phyloP scores from a whole-genome alignment of 2,113 vertebrate genomes.

The Ascaphus truei region DNA sequence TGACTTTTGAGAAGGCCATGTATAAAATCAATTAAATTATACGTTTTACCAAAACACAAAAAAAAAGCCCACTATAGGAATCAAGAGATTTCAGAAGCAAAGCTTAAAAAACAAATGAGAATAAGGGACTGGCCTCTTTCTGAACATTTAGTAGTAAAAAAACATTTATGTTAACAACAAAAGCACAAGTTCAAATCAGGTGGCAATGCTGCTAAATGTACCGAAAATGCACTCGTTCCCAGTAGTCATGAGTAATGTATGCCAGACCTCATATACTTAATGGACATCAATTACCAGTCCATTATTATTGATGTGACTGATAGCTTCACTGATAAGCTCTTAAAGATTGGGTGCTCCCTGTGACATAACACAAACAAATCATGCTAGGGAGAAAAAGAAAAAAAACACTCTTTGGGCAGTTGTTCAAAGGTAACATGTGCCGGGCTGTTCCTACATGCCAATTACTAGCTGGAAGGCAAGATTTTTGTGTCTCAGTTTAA shows the following conservation, averaged over 20 bases:
- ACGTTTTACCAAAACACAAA: too few species aligned
- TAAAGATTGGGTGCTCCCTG: neutral
- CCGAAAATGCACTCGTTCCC: neutral
- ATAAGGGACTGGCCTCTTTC: too few species aligned
- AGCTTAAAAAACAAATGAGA: too few species aligned
- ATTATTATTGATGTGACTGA: neutral
- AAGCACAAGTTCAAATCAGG: neutral
- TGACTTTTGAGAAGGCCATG: too few species aligned
- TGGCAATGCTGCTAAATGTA: neutral
- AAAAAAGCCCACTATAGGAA: too few species aligned
- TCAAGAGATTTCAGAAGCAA: too few species aligned
- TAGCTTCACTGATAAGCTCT: neutral
- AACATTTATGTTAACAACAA: neutral
- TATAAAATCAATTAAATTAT: too few species aligned
- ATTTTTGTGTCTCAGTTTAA: constrained; percentile 17
- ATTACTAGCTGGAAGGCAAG: constrained; percentile 21
- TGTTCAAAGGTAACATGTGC: constrained; percentile 11
- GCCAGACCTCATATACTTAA: neutral
- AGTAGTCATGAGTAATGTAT: neutral
- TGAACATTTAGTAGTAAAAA: too few species aligned
- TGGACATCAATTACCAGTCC: neutral
- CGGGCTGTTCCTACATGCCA: constrained; percentile 7
- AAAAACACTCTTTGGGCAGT: neutral
- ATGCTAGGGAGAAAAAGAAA: neutral
- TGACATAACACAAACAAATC: neutral